Conservation (phyloP, 2,797 vertebrate species). For the Dryobates pubescens region DNA sequence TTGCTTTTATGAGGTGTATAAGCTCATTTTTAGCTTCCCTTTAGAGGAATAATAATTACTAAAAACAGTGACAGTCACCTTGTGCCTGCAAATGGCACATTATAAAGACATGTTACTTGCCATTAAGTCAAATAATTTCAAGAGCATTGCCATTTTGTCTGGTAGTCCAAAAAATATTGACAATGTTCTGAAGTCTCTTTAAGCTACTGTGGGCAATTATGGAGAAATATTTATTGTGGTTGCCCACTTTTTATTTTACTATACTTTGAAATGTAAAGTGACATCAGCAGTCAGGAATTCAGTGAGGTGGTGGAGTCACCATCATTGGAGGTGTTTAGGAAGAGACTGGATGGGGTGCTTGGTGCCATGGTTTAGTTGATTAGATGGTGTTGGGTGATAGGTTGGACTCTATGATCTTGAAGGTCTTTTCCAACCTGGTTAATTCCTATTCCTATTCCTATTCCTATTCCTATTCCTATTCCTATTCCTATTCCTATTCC, state of each 20-base stretch:
- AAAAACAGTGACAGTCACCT: neutral
- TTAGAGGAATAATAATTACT: slow-evolving; percentile 7
- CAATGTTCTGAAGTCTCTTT: neutral
- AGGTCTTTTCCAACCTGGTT: too few relatives aligned
- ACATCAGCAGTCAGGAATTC: neutral
- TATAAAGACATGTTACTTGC: neutral
- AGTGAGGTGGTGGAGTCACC: too few relatives aligned
- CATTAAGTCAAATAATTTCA: neutral
- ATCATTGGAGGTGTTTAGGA: too few relatives aligned
- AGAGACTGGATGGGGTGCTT: too few relatives aligned
- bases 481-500: too few relatives aligned
- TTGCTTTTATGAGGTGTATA: neutral
- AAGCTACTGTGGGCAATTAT: neutral
- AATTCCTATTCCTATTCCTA: too few relatives aligned
- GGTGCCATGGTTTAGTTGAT: too few relatives aligned
- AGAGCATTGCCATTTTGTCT: neutral
- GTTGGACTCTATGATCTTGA: too few relatives aligned
- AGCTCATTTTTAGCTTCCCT: neutral
- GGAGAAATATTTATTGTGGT: neutral
- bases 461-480: too few relatives aligned
- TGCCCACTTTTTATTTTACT: neutral
- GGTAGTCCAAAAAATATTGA: neutral
- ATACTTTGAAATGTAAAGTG: neutral
- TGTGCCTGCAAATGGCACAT: neutral
- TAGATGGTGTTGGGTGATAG: too few relatives aligned